Percentiles rank a stretch among this genome's conserved stretches.
phyloP scores from a whole-genome alignment of 2,797 vertebrate genomes.

The Pseudomugil tenellus region DNA sequence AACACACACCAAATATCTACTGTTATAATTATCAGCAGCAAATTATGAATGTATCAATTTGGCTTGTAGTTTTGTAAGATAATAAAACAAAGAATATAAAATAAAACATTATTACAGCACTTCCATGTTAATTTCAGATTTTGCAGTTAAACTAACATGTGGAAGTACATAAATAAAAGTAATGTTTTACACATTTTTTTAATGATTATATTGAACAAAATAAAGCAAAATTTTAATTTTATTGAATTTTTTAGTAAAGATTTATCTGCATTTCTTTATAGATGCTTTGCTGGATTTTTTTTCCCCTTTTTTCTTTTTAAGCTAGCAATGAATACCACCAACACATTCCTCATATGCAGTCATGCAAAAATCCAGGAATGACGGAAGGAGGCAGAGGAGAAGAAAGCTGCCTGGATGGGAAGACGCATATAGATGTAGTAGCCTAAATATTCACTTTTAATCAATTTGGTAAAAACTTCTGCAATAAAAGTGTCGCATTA shows the following conservation, averaged over 20 bases:
- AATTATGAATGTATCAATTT: slow-evolving; percentile 28
- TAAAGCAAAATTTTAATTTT: background rate
- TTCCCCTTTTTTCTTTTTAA: slow-evolving; percentile 31
- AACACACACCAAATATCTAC: slow-evolving; percentile 29
- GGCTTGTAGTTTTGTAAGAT: slow-evolving; percentile 1
- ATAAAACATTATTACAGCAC: slow-evolving; percentile 13
- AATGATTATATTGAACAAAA: background rate
- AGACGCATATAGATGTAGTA: background rate
- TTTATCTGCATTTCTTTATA: slow-evolving; percentile 48
- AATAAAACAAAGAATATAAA: slow-evolving; percentile 17
- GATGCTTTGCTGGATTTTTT: slow-evolving; percentile 42
- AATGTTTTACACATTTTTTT: background rate
- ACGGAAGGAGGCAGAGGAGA: slow-evolving; percentile 26
- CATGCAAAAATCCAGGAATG: slow-evolving; percentile 61
- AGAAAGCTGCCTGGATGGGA: slow-evolving; percentile 13
- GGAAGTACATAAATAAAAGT: background rate
- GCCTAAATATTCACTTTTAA: slow-evolving; percentile 40
- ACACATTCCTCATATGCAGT: slow-evolving; percentile 68
- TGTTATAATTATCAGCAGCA: slow-evolving; percentile 40
- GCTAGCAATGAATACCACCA: slow-evolving; percentile 63
- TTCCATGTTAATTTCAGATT: background rate
- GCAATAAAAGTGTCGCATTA: background rate
- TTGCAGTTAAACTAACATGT: slow-evolving; percentile 1
- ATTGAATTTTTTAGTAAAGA: background rate
- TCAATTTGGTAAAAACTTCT: background rate